These are phyloP conservation scores for Mormyrops attenuatus DNA, from an alignment of 2,797 vertebrate species.

Conservation along the genomic window DNA sequence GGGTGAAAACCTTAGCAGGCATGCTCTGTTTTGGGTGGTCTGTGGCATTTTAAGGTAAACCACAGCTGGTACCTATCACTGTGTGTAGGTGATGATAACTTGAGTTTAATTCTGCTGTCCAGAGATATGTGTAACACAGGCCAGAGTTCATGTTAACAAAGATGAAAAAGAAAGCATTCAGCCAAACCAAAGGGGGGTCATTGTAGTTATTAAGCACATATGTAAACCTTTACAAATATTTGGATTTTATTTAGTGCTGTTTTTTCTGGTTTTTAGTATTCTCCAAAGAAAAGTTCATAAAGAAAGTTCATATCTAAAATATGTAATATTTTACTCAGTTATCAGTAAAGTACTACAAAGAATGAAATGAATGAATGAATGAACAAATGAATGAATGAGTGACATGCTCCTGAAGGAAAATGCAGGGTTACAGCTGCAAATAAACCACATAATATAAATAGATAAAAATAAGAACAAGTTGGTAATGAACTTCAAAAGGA, in stretches of 20 bases:
- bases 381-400: neutral
- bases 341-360: neutral
- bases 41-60: neutral
- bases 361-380: neutral
- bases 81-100: neutral
- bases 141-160: neutral
- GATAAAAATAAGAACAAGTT: neutral
- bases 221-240: neutral
- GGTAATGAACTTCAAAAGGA: neutral
- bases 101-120: neutral
- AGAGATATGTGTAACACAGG: neutral
- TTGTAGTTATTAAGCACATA: neutral
- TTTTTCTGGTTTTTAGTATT: neutral
- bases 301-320: neutral
- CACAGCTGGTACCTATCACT: neutral
- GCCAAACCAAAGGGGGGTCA: neutral
- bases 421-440: neutral
- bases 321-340: neutral
- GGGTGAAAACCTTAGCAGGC: neutral
- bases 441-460: neutral
- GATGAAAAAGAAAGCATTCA: neutral
- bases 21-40: neutral
- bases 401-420: neutral
- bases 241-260: neutral
- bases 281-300: neutral